Evolutionary conservation across 2,113 vertebrate genomes (phyloP).

Genomic region (Podarcis cretensis): DNA sequence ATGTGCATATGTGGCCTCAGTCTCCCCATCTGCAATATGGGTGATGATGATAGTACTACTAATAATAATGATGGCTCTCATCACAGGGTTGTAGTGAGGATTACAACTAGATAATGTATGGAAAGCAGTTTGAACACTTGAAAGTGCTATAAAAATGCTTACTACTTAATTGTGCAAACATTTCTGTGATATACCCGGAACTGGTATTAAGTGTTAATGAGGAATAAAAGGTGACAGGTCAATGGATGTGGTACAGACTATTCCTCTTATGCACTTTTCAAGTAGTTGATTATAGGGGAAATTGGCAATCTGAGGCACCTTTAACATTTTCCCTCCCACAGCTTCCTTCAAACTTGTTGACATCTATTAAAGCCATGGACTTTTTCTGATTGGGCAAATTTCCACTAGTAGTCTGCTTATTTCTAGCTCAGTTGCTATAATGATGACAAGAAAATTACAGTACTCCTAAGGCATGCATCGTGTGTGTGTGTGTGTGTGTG

Average conservation of each 20-base stretch:
- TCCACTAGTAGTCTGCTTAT: neutral
- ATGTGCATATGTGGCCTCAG: neutral
- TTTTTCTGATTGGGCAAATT: slow-evolving; percentile 1
- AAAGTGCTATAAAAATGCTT: neutral
- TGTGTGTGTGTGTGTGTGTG: no score
- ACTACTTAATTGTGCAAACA: neutral
- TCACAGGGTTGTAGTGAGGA: neutral
- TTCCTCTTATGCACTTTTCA: neutral
- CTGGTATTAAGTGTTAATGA: neutral
- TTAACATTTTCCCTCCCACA: neutral
- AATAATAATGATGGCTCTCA: neutral
- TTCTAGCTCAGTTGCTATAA: neutral
- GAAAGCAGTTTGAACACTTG: neutral
- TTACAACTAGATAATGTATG: neutral
- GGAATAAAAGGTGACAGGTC: neutral
- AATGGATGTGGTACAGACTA: neutral
- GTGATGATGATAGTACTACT: no score
- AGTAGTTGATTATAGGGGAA: neutral
- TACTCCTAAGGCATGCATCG: neutral
- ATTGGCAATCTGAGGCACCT: neutral
- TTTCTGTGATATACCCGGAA: neutral
- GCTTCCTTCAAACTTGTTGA: neutral
- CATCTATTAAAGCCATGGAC: neutral
- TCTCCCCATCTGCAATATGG: neutral
- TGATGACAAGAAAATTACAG: slow-evolving; percentile 9